phyloP scores from a whole-genome alignment of 1,140 invertebrate genomes.

The Lycorma delicatula region DNA sequence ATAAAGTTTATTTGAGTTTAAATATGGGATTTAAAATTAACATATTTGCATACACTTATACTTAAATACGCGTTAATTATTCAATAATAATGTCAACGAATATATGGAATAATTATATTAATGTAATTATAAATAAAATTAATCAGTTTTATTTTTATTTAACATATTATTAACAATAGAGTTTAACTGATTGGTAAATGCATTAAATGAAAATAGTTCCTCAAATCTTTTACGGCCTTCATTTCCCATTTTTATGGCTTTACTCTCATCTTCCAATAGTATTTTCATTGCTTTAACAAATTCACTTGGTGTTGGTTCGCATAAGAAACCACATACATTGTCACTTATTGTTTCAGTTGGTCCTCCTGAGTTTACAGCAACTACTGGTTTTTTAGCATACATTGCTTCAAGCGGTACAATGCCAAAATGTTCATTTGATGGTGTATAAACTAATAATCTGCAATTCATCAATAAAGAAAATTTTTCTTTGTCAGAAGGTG shows the following conservation, averaged over 20 bases:
- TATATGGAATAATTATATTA: too few relatives aligned
- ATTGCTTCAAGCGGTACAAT: slow-evolving; percentile 99
- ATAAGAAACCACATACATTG: slow-evolving; percentile 83
- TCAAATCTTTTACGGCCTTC: slow-evolving; percentile 61
- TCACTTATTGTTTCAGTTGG: slow-evolving; percentile 88
- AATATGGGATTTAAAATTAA: too few relatives aligned
- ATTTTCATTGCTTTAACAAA: slow-evolving; percentile 71
- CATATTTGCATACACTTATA: too few relatives aligned
- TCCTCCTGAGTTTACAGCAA: slow-evolving; percentile 92
- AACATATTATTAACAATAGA: too few relatives aligned
- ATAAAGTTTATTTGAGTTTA: too few relatives aligned
- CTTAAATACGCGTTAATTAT: too few relatives aligned
- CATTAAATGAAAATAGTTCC: slow-evolving; percentile 69
- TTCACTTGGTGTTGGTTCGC: slow-evolving; percentile 51
- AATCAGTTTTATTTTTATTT: too few relatives aligned
- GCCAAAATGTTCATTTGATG: slow-evolving; percentile 96
- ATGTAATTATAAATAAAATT: too few relatives aligned
- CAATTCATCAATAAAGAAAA: slow-evolving; percentile 64
- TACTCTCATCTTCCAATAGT: slow-evolving; percentile 39
- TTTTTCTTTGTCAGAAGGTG: slow-evolving; percentile 78
- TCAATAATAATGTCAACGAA: too few relatives aligned
- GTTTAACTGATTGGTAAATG: slow-evolving; percentile 60
- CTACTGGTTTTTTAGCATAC: slow-evolving; percentile 85
- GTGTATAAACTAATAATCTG: slow-evolving; percentile 86
- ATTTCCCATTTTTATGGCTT: slow-evolving; percentile 52